A percentile compares a stretch with the other conserved stretches of the same genome.
Conservation (phyloP, 1,140 invertebrate species). For the Hormaphis cornu region DNA sequence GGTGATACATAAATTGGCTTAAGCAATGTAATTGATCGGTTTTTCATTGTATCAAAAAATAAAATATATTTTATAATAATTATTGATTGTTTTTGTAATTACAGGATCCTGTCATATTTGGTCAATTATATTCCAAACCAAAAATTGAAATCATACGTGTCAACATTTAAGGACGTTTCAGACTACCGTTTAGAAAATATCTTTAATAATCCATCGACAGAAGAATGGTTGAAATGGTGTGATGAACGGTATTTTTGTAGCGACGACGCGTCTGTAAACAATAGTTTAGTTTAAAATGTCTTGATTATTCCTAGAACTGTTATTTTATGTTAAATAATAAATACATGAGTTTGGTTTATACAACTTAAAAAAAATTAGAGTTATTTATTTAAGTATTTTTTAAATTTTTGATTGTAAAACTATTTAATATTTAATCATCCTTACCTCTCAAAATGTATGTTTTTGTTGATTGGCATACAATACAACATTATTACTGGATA, state of each 20-base stretch:
- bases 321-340: neutral
- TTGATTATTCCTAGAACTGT: neutral
- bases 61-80: too few species aligned
- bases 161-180: slow-evolving; percentile 1
- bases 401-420: too few species aligned
- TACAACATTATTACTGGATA: too few species aligned
- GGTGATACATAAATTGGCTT: too few species aligned
- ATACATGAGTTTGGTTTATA: too few species aligned
- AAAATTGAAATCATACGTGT: neutral
- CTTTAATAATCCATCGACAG: neutral
- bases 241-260: neutral
- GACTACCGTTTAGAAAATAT: neutral
- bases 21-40: too few species aligned
- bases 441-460: too few species aligned
- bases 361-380: too few species aligned
- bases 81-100: neutral
- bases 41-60: too few species aligned
- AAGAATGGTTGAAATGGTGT: neutral
- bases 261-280: neutral
- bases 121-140: neutral
- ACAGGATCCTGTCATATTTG: neutral
- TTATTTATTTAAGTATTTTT: too few species aligned
- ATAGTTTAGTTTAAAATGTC: neutral
- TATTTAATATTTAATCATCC: too few species aligned
- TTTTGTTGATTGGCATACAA: too few species aligned